A percentile compares a stretch with the other conserved stretches of the same genome.
These are phyloP conservation scores for Redunca redunca DNA, from an alignment of 2,113 vertebrate species.

Conservation along the genomic window DNA sequence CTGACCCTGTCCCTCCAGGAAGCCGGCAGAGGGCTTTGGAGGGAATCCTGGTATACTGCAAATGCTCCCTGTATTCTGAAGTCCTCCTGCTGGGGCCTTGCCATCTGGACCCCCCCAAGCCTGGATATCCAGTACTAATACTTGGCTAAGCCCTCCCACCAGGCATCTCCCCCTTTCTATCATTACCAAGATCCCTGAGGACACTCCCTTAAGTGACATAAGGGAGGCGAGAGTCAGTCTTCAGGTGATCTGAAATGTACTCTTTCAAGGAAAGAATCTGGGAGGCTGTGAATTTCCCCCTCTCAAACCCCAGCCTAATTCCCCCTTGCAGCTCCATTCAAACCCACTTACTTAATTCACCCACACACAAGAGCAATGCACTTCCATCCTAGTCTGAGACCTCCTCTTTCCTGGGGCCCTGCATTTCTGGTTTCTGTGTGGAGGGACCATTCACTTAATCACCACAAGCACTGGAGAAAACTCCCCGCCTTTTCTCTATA, in stretches of 20 bases:
- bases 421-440: neutral
- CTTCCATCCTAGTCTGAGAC: neutral
- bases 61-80: neutral
- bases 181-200: neutral
- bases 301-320: neutral
- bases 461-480: neutral
- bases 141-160: neutral
- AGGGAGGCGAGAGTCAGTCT: neutral
- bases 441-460: no score
- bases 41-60: neutral
- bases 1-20: neutral
- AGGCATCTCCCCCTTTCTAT: neutral
- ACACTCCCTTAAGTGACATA: neutral
- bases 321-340: neutral
- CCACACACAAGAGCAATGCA: neutral
- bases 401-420: neutral
- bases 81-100: neutral
- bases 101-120: neutral
- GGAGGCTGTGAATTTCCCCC: neutral
- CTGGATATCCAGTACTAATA: neutral
- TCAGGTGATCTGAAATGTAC: neutral
- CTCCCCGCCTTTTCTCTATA: neutral
- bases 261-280: neutral
- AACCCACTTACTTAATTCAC: neutral
- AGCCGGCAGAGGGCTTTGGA: neutral